phyloP scores from a whole-genome alignment of 2,888 invertebrate species.

The Nomada fucata region DNA sequence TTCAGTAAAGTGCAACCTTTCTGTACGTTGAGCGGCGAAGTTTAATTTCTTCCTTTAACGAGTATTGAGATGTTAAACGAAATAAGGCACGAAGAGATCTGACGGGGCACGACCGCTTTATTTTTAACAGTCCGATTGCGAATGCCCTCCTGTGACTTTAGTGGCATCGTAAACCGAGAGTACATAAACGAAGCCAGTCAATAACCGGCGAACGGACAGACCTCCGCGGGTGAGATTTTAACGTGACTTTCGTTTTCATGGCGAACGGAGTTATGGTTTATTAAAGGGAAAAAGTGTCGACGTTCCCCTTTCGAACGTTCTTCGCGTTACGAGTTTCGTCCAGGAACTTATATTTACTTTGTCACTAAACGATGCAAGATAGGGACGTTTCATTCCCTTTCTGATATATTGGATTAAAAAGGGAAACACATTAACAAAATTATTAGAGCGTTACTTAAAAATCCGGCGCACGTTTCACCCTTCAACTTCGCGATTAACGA shows the following conservation, averaged over 20 bases:
- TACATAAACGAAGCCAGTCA: slow-evolving; percentile 83
- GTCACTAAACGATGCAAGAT: background rate
- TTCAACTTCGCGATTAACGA: background rate
- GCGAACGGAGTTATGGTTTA: slow-evolving; percentile 78
- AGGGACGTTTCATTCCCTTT: too few species aligned
- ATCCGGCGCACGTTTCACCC: background rate
- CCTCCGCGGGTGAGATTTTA: slow-evolving; percentile 66
- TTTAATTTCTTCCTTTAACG: background rate
- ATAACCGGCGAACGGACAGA: slow-evolving; percentile 74
- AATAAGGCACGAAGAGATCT: slow-evolving; percentile 28
- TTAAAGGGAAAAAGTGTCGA: slow-evolving; percentile 76
- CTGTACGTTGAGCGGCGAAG: background rate
- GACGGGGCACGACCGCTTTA: slow-evolving; percentile 65
- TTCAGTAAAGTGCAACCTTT: background rate
- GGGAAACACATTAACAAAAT: too few species aligned
- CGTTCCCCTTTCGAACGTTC: slow-evolving; percentile 16
- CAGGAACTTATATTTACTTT: slow-evolving; percentile 7
- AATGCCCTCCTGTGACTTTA: slow-evolving; percentile 73
- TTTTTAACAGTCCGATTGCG: slow-evolving; percentile 72
- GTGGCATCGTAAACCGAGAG: slow-evolving; percentile 80
- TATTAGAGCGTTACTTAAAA: too few species aligned
- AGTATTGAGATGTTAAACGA: slow-evolving; percentile 19
- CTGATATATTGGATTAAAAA: slow-evolving; percentile 1
- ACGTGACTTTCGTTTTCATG: slow-evolving; percentile 77
- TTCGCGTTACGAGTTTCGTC: slow-evolving; percentile 10